phyloP scores from a whole-genome alignment of 2,113 vertebrate genomes.

The Cochlearius cochlearius region DNA sequence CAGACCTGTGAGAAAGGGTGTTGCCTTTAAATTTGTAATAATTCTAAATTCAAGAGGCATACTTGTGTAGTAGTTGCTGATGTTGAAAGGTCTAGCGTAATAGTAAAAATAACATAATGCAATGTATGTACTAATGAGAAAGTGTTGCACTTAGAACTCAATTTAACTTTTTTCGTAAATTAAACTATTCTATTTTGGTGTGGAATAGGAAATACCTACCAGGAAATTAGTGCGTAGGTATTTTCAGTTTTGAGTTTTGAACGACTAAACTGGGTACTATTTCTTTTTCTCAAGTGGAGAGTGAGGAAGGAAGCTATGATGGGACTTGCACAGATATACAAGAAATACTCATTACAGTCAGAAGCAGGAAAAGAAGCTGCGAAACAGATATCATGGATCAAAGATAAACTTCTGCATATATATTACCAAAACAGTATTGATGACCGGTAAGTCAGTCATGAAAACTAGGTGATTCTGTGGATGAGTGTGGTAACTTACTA shows the following conservation, averaged over 20 bases:
- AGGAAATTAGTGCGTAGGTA: background rate
- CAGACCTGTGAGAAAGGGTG: background rate
- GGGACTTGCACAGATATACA: conserved; percentile 97
- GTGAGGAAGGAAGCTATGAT: conserved; percentile 99
- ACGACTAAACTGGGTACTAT: background rate
- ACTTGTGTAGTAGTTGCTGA: background rate
- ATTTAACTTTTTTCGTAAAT: background rate
- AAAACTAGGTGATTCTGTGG: background rate
- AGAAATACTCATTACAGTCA: conserved; percentile 94
- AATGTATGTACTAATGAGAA: background rate
- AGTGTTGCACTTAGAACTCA: background rate
- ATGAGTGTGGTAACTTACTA: background rate
- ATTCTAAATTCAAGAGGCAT: background rate
- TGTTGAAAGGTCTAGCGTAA: background rate
- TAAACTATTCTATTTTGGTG: background rate
- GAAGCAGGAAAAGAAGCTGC: conserved; percentile 96
- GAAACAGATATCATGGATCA: conserved; percentile 98
- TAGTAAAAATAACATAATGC: background rate
- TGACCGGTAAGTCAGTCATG: conserved; percentile 81
- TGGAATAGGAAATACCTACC: background rate
- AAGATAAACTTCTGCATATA: conserved; percentile 97
- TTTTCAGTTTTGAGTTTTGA: background rate
- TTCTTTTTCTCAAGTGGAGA: conserved; percentile 85
- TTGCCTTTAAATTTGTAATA: background rate
- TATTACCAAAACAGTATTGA: conserved; percentile 99